Conservation (phyloP, 1,140 invertebrate species). For the Sarcophaga peregrina region DNA sequence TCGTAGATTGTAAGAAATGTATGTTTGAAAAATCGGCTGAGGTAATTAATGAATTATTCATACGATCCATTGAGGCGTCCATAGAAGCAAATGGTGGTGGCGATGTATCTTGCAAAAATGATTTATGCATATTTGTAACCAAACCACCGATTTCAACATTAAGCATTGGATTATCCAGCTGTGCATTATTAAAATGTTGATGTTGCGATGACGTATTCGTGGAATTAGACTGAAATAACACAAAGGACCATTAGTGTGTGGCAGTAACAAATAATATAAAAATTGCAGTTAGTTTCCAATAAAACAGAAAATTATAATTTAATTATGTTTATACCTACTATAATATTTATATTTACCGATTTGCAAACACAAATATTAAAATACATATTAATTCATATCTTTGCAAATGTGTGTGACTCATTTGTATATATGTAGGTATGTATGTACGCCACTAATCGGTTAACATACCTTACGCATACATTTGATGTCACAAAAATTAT, state of each 20-base stretch:
- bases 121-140: conserved; percentile 64
- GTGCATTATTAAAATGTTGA: conserved; percentile 18
- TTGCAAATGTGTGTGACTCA: background rate
- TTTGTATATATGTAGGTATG: background rate
- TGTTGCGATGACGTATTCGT: conserved; percentile 6
- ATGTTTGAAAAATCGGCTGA: conserved; percentile 64
- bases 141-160: conserved; percentile 62
- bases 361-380: background rate
- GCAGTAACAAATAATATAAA: background rate
- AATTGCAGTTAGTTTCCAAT: no score
- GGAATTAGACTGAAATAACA: conserved; percentile 23
- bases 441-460: background rate
- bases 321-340: no score
- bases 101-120: conserved; percentile 63
- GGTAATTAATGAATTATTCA: conserved; percentile 65
- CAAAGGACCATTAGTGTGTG: conserved; percentile 9
- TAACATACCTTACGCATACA: background rate
- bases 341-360: no score
- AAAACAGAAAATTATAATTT: no score
- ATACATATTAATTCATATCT: background rate
- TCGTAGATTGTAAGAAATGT: conserved; percentile 60
- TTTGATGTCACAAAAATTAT: background rate
- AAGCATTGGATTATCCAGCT: conserved; percentile 47
- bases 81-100: conserved; percentile 64
- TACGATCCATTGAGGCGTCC: conserved; percentile 54